Conservation (phyloP, 1,140 invertebrate genomes). For the Dolichoris vasculosae region DNA sequence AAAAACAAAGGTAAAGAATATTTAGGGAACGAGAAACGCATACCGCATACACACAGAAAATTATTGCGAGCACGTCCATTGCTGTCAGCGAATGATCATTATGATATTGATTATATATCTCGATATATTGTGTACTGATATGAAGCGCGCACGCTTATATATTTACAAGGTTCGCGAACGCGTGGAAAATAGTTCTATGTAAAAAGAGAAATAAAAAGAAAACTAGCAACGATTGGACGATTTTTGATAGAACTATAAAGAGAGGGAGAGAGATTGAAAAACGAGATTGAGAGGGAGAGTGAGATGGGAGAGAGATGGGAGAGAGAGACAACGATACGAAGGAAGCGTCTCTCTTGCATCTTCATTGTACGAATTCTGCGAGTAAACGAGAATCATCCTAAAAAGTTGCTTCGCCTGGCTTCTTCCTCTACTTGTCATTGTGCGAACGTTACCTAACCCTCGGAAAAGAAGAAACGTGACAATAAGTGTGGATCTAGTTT, state of each 20-base stretch:
- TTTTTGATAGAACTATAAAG: conserved; percentile 24
- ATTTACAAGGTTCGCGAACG: conserved; percentile 27
- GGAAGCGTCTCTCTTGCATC: not conserved
- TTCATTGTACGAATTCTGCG: not conserved
- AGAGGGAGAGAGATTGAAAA: conserved; percentile 38
- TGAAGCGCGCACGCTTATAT: conserved; percentile 34
- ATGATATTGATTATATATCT: conserved; percentile 31
- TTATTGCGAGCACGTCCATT: conserved; percentile 41
- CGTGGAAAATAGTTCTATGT: conserved; percentile 44
- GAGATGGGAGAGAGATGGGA: not conserved
- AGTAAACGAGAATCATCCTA: conserved; percentile 20
- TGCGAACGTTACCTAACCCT: conserved; percentile 31
- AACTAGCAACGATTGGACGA: conserved; percentile 44
- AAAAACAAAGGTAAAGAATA: conserved; percentile 67
- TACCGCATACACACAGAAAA: conserved; percentile 1
- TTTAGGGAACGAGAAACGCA: conserved; percentile 1
- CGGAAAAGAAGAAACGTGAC: conserved; percentile 37
- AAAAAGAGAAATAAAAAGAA: conserved; percentile 38
- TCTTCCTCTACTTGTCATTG: conserved; percentile 58
- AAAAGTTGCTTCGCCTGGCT: conserved; percentile 62
- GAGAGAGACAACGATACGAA: not conserved
- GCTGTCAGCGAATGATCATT: conserved; percentile 43
- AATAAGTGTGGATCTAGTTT: conserved; percentile 40
- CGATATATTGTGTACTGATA: conserved; percentile 32
- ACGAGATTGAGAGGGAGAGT: not conserved